Evolutionary conservation across 1,140 invertebrate species (phyloP).

Genomic region (Brachionus calyciflorus): DNA sequence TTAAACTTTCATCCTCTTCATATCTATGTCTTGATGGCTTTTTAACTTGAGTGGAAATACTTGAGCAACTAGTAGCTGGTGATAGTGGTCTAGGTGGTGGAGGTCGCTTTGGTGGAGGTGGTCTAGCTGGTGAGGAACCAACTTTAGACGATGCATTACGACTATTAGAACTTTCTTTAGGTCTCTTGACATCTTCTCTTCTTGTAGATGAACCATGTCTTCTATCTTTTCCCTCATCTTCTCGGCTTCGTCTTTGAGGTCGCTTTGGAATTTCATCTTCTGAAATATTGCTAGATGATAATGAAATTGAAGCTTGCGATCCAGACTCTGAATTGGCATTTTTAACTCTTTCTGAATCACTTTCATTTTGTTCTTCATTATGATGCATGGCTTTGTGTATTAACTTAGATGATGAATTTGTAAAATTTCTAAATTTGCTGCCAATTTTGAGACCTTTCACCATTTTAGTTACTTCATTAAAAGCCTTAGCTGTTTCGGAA

Average conservation of each 20-base stretch:
- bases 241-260: not conserved
- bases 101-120: conserved; percentile 34
- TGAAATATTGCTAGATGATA: conserved; percentile 1
- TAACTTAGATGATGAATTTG: not conserved
- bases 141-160: not conserved
- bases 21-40: not conserved
- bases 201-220: not conserved
- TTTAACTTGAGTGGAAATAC: not conserved
- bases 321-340: not conserved
- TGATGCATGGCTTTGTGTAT: conserved; percentile 16
- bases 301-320: not conserved
- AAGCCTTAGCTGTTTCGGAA: conserved; percentile 24
- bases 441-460: conserved; percentile 32
- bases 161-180: not conserved
- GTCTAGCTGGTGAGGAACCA: not conserved
- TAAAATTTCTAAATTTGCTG: conserved; percentile 25
- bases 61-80: conserved; percentile 19
- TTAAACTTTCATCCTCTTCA: conserved; percentile 5
- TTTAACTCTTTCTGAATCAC: not conserved
- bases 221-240: not conserved
- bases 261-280: conserved; percentile 15
- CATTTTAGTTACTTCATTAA: conserved; percentile 30
- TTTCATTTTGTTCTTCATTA: not conserved
- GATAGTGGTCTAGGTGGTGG: conserved; percentile 28
- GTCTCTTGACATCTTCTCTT: too few species aligned